Percentiles rank a stretch among this genome's conserved stretches.
Conservation (phyloP, 1,140 invertebrate genomes). For the Diabrotica virgifera region DNA sequence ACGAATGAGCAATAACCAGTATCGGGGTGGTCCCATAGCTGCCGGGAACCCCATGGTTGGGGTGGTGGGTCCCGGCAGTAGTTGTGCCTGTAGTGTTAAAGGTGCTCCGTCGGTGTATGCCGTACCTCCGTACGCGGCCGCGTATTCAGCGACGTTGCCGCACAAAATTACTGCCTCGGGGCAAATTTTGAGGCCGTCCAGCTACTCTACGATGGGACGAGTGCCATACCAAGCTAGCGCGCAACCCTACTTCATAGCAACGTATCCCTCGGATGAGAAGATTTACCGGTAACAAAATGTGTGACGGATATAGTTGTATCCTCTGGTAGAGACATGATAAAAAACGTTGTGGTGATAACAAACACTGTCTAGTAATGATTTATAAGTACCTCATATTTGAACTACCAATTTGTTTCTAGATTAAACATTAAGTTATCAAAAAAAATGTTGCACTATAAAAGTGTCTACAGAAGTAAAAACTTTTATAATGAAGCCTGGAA, state of each 20-base stretch:
- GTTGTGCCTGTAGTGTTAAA: conserved; percentile 53
- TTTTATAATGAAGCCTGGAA: too few relatives aligned
- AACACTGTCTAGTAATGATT: too few relatives aligned
- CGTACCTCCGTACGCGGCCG: conserved; percentile 51
- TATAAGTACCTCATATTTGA: too few relatives aligned
- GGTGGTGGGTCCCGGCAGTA: conserved; percentile 52
- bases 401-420: too few relatives aligned
- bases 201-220: conserved; percentile 50
- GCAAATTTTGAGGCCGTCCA: conserved; percentile 52
- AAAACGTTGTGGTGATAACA: too few relatives aligned
- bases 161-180: conserved; percentile 56
- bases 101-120: conserved; percentile 52
- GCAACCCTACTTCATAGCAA: conserved; percentile 44
- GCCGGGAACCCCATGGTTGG: conserved; percentile 53
- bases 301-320: too few relatives aligned
- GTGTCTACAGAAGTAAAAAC: too few relatives aligned
- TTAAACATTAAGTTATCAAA: too few relatives aligned
- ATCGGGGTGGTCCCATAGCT: conserved; percentile 62
- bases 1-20: conserved; percentile 63
- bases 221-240: conserved; percentile 46
- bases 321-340: too few relatives aligned
- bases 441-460: too few relatives aligned
- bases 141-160: conserved; percentile 59
- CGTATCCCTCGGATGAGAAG: conserved; percentile 44
- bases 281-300: conserved; percentile 42